Base-by-base conservation (phyloP, 1,140 invertebrate genomes). In the Archivesica marissinica region DNA sequence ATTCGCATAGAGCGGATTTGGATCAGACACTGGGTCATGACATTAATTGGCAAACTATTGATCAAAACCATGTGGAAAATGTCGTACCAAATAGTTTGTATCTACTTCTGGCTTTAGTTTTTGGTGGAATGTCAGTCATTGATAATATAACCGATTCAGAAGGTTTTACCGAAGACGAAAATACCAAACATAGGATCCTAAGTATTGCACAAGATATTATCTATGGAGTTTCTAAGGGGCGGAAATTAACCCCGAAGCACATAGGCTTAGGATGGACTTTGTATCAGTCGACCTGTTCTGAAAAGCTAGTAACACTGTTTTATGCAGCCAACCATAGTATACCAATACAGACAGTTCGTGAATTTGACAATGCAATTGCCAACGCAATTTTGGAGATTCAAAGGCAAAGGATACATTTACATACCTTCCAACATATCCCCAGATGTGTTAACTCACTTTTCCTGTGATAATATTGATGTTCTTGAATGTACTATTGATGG, bases 201-300 rank as follows among this genome's bases (percentile, higher is more conserved):
- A 85, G 75, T 68, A 47, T 85, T 44, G 78, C 77, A 2, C 61
- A 82, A 61, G 78, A 86, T 38, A 82, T 81, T 35, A 70, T 72
- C 13, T 79, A 68, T 41, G 64, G 17, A 33, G 75, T 64, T n/a
- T 86, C 84, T 15, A 47, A 80, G 15, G 38, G 59, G n/a, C 23
- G 79, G 35, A 82, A 80, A 82, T 25, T 74, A n/a, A 82, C 66
- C 28, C 78, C 77, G 47, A 86, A 83, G 54, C 85, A 81, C 74
- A 28, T 86, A 41, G 78, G 85, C 20, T 50, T 86, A 38, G 78
- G 64, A 39, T 15, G 70, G 13, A 56, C 78, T 20, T 52, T 86
- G 20, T 79, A 86, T 39, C 85, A 75, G 44, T 77, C 85, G 25
- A 81, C 77, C 2, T 2, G 85, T n/a, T 82, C 77, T 35, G 68